phyloP scores from a whole-genome alignment of 2,797 vertebrate species.

The Oreonectes daqikongensis region DNA sequence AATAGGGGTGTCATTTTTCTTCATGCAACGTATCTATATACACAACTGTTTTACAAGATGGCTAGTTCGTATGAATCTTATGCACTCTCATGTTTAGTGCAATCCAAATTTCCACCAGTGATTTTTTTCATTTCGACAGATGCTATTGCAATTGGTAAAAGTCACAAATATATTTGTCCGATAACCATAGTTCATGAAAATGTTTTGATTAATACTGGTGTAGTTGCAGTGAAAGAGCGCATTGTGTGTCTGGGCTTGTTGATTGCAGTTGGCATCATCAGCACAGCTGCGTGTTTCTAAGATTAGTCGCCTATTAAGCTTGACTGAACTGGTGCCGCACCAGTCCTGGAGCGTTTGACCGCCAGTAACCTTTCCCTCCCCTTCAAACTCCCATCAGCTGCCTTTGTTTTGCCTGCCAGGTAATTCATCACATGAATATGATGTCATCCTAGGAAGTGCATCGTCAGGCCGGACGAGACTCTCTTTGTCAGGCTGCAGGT shows the following conservation, averaged over 20 bases:
- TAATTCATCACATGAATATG: slow-evolving; percentile 73
- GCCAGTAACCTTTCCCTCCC: slow-evolving; percentile 69
- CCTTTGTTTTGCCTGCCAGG: slow-evolving; percentile 75
- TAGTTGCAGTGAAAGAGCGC: neutral
- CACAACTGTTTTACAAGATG: too few species aligned
- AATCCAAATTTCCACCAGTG: too few species aligned
- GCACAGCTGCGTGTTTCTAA: slow-evolving; percentile 21
- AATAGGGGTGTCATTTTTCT: too few species aligned
- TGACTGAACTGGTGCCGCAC: slow-evolving; percentile 46
- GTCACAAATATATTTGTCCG: too few species aligned
- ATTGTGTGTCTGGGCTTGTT: slow-evolving; percentile 6
- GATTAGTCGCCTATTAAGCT: slow-evolving; percentile 42
- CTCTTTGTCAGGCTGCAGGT: slow-evolving; percentile 49
- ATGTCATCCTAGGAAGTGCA: slow-evolving; percentile 47
- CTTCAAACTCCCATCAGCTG: slow-evolving; percentile 57
- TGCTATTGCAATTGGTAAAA: too few species aligned
- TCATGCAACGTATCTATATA: too few species aligned
- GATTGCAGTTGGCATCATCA: neutral
- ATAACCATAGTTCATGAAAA: too few species aligned
- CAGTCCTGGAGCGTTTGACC: slow-evolving; percentile 54
- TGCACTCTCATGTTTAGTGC: too few species aligned
- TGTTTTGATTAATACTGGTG: too few species aligned
- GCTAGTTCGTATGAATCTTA: too few species aligned
- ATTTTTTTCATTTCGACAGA: too few species aligned
- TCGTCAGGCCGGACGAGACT: slow-evolving; percentile 20